Conservation (phyloP, 2,888 invertebrate genomes). For the Chrysodeixis includens region DNA sequence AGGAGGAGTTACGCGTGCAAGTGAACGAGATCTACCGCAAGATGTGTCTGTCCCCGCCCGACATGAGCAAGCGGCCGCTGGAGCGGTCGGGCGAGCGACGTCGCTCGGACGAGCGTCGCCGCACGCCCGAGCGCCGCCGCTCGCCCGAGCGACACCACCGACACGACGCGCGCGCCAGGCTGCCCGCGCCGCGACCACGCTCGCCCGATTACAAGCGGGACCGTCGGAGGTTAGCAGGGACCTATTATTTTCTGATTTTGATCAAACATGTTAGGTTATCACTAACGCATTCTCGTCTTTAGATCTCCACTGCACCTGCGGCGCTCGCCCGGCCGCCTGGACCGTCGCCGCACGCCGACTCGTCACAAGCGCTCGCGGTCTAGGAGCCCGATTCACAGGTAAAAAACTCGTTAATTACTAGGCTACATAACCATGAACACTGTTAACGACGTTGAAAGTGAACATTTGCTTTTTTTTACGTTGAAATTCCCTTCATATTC, state of each 20-base stretch:
- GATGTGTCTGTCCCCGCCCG: slow-evolving; percentile 83
- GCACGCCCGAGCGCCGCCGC: slow-evolving; percentile 13
- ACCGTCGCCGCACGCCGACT: slow-evolving; percentile 35
- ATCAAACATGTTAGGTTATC: not conserved
- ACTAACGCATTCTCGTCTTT: not conserved
- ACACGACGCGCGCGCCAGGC: slow-evolving; percentile 47
- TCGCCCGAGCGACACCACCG: slow-evolving; percentile 33
- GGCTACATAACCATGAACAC: too few relatives aligned
- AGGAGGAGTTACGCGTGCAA: slow-evolving; percentile 90
- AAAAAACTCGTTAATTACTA: too few relatives aligned
- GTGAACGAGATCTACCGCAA: slow-evolving; percentile 92
- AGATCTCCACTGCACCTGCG: not conserved
- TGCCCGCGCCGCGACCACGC: slow-evolving; percentile 33
- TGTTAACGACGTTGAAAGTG: too few relatives aligned
- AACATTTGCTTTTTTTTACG: too few relatives aligned
- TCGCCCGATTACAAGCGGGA: slow-evolving; percentile 26
- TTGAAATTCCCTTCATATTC: too few relatives aligned
- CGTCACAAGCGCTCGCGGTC: slow-evolving; percentile 57
- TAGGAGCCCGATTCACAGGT: slow-evolving; percentile 71
- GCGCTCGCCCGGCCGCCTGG: slow-evolving; percentile 33
- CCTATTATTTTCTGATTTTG: not conserved
- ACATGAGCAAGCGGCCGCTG: slow-evolving; percentile 54
- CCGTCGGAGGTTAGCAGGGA: slow-evolving; percentile 11
- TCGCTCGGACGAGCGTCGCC: slow-evolving; percentile 9
- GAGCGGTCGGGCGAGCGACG: slow-evolving; percentile 21